phyloP scores from a whole-genome alignment of 23 tunicate genomes.

The Styela plicata region DNA sequence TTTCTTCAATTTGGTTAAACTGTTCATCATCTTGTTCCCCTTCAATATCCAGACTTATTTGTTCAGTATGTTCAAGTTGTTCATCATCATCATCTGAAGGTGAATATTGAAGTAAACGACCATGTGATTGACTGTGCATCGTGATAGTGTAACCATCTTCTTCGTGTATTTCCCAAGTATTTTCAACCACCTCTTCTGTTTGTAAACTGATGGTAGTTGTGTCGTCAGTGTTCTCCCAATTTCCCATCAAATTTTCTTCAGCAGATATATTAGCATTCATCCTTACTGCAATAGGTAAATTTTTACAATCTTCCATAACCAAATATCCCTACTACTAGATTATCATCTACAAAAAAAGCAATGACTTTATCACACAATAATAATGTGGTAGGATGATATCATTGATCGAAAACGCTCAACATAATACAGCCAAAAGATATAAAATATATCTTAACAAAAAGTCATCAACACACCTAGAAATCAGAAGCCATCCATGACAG shows the following conservation, averaged over 20 bases:
- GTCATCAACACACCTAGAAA: too few species aligned
- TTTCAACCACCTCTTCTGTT: not conserved
- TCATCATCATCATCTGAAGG: not conserved
- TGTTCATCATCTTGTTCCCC: not conserved
- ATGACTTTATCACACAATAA: too few species aligned
- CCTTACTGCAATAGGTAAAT: too few species aligned
- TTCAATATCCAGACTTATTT: not conserved
- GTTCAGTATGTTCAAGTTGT: too few species aligned
- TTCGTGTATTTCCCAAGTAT: not conserved
- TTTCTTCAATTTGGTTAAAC: not conserved
- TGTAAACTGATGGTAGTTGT: not conserved
- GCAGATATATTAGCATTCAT: not conserved
- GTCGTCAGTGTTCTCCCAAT: not conserved
- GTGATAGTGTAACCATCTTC: not conserved
- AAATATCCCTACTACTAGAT: too few species aligned
- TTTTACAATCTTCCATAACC: too few species aligned
- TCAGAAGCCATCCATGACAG: too few species aligned
- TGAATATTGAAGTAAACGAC: not conserved
- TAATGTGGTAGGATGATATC: too few species aligned
- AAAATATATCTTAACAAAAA: too few species aligned
- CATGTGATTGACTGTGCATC: not conserved
- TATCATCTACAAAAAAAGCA: too few species aligned
- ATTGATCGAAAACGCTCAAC: too few species aligned
- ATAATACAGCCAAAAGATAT: too few species aligned
- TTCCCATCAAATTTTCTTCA: not conserved